phyloP scores from a whole-genome alignment of 2,113 vertebrate species.

The Platysternon megacephalum region DNA sequence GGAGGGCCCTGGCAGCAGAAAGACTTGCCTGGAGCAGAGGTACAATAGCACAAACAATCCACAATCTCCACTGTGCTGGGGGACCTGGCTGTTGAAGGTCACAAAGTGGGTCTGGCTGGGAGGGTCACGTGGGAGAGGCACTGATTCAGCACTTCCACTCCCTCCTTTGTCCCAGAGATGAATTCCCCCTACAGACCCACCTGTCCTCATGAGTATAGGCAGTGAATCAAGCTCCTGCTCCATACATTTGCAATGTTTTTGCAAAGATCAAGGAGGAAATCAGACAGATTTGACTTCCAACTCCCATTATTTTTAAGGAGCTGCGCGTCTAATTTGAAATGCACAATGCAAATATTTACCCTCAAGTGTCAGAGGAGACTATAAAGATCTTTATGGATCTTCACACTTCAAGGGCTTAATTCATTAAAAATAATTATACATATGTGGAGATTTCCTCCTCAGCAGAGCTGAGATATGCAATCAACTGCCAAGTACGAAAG shows the following conservation, averaged over 20 bases:
- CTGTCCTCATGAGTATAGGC: conserved; percentile 14
- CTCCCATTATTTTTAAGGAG: conserved; percentile 67
- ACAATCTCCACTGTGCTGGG: neutral
- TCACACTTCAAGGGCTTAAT: conserved; percentile 73
- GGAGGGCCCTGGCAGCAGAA: neutral
- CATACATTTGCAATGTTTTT: conserved; percentile 21
- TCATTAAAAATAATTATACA: conserved; percentile 74
- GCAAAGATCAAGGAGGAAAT: conserved; percentile 49
- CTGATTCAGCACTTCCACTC: neutral
- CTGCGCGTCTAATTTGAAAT: conserved; percentile 66
- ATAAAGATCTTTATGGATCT: conserved; percentile 71
- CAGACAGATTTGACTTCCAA: conserved; percentile 46
- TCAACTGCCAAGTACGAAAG: conserved; percentile 42
- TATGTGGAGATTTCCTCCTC: conserved; percentile 49
- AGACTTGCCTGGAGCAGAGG: neutral
- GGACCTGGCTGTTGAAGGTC: neutral
- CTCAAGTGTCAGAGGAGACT: conserved; percentile 72
- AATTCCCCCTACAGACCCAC: neutral
- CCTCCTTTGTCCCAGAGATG: neutral
- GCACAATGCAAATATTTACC: conserved; percentile 73
- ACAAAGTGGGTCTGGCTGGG: neutral
- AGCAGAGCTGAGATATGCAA: conserved; percentile 24
- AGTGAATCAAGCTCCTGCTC: conserved; percentile 35
- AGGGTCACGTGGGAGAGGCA: conserved; percentile 37
- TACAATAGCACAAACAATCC: neutral